Base-by-base conservation (phyloP, 2,888 invertebrate species). In the Sphinx pinastri region DNA sequence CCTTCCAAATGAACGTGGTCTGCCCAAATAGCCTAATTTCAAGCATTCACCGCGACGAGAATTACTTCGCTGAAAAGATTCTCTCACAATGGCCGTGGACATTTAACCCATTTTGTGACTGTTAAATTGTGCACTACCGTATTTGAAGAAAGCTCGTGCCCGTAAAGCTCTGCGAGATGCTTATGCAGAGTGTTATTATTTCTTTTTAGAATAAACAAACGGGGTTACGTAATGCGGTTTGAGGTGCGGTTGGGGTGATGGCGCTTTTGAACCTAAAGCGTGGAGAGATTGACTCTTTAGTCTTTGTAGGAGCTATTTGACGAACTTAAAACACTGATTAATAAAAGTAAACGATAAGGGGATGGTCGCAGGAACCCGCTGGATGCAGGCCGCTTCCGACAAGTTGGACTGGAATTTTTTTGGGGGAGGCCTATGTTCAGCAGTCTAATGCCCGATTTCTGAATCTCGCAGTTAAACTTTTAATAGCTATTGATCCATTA, bases 111-210 rank as follows among this genome's bases (percentile, higher is more conserved):
- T 82, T 83, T 72, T 72, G 72, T 67, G 71, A 69, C 60, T 69
- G 52, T 69, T 69, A 69, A 79, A 80, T 82, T 82, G 79, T 77
- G 80, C 79, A 86, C 81, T 71, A 77, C 74, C 73, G 77, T 84
- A 83, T 88, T 89, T 86, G 82, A 84, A 88, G 87, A 88, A 84
- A 80, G 81, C 79, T 79, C 80, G 80, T 80, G 80, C 12, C 47
- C 45, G 45, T 79, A 77, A 74, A 78, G 79, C 79, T 81, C 75
- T 76, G 77, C 79, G 84, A 90, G 92, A 90, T 91, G 90, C 88
- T 92, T 92, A 91, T 93, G 90, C 88, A 90, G 91, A 93, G 90
- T 92, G 91, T 92, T 92, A 92, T 93, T 92, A 92, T 93, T 92
- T 87, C 91, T 90, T 87, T 88, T 81, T 78, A 80, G 76, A 74